Conservation (phyloP, 2,113 vertebrate genomes). For the Pelodiscus sinensis region DNA sequence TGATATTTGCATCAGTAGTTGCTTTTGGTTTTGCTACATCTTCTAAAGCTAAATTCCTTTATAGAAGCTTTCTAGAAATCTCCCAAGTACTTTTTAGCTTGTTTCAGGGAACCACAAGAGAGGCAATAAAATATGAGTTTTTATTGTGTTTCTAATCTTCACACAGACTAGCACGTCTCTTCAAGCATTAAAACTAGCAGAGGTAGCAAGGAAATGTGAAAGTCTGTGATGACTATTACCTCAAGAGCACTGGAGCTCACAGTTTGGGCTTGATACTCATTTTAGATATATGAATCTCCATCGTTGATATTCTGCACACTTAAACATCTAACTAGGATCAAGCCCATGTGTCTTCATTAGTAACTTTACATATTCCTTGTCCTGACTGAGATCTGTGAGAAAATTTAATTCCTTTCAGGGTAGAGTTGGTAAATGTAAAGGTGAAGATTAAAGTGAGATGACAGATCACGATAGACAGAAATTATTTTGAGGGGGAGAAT, state of each 20-base stretch:
- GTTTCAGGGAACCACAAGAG: neutral
- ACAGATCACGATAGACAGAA: neutral
- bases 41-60: neutral
- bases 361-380: neutral
- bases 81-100: neutral
- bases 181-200: neutral
- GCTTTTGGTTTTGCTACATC: neutral
- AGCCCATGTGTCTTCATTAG: neutral
- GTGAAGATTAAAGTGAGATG: neutral
- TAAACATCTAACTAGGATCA: neutral
- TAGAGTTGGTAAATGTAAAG: neutral
- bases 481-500: neutral
- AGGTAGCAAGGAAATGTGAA: neutral
- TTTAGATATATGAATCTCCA: neutral
- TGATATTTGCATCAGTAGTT: neutral
- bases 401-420: neutral
- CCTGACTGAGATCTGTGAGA: neutral
- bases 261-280: neutral
- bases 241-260: neutral
- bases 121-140: neutral
- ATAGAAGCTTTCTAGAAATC: neutral
- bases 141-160: fast-evolving
- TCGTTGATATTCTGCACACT: neutral
- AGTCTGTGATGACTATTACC: neutral
- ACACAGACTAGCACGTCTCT: neutral